Conservation (phyloP, 2,797 vertebrate species). For the Pitangus sulphuratus region DNA sequence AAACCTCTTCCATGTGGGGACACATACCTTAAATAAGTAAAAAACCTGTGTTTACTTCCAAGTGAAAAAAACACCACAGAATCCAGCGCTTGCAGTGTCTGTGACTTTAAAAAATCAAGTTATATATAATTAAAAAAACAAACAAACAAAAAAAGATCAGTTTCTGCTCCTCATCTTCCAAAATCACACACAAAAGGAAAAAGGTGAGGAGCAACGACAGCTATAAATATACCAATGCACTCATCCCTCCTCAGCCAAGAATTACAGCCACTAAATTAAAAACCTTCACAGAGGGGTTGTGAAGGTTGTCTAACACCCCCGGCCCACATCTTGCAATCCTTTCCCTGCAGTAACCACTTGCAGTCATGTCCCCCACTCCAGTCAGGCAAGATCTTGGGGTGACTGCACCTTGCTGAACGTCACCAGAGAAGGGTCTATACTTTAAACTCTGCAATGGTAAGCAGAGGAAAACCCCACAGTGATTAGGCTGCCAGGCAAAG, state of each 20-base stretch:
- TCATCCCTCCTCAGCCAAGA: neutral
- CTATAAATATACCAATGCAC: neutral
- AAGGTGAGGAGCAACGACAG: rapidly evolving
- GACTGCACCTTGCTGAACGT: no score
- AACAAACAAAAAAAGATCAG: neutral
- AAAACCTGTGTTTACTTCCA: neutral
- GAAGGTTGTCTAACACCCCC: neutral
- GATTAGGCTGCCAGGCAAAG: neutral
- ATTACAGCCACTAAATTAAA: neutral
- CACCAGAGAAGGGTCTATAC: neutral
- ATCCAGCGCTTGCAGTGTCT: neutral
- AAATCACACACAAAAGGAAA: neutral
- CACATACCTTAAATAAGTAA: rapidly evolving
- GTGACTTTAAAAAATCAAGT: neutral
- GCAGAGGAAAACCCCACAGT: neutral
- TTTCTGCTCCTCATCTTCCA: neutral
- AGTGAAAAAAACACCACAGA: neutral
- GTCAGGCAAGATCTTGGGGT: neutral
- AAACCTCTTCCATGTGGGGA: neutral
- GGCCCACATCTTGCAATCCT: neutral
- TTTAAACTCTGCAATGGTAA: rapidly evolving
- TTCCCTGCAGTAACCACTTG: neutral
- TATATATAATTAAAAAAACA: neutral
- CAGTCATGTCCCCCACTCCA: rapidly evolving
- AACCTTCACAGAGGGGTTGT: rapidly evolving